Percentiles rank a stretch among this genome's conserved stretches.
Evolutionary conservation across 2,888 invertebrate genomes (phyloP).

Genomic region (Galerucella nymphaeae): DNA sequence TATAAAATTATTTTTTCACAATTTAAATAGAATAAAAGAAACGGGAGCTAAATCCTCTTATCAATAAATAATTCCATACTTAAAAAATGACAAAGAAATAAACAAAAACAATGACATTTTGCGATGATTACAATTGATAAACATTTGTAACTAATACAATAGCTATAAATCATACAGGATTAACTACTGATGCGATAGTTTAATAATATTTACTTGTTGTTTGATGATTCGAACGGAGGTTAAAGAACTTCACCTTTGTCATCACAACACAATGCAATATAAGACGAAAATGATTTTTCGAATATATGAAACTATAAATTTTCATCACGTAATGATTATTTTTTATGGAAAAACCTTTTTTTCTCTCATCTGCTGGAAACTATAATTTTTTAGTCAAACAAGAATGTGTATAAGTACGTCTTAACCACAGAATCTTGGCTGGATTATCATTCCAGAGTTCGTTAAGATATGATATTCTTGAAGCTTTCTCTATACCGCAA

Average conservation of each 20-base stretch:
- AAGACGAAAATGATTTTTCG: too few relatives aligned
- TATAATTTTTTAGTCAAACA: too few relatives aligned
- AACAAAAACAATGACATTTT: neutral
- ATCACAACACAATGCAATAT: too few relatives aligned
- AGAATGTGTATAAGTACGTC: neutral
- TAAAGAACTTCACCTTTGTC: neutral
- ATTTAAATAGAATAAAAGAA: neutral
- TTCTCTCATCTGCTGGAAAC: too few relatives aligned
- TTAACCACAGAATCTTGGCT: neutral
- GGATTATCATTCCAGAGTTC: neutral
- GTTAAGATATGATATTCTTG: neutral
- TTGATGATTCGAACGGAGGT: neutral
- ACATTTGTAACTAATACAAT: neutral
- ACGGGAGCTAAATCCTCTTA: neutral
- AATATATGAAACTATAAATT: too few relatives aligned
- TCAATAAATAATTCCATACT: neutral
- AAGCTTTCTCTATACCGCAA: slow-evolving; percentile 8
- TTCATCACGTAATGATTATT: too few relatives aligned
- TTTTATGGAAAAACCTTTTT: too few relatives aligned
- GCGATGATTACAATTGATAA: neutral
- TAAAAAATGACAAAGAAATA: too few relatives aligned
- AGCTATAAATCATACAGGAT: neutral
- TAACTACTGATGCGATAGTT: neutral
- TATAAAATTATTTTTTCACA: neutral
- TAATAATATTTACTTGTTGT: too few relatives aligned